Evolutionary conservation across 1,140 invertebrate species (phyloP).

Genomic region (Rhynchophorus ferrugineus): DNA sequence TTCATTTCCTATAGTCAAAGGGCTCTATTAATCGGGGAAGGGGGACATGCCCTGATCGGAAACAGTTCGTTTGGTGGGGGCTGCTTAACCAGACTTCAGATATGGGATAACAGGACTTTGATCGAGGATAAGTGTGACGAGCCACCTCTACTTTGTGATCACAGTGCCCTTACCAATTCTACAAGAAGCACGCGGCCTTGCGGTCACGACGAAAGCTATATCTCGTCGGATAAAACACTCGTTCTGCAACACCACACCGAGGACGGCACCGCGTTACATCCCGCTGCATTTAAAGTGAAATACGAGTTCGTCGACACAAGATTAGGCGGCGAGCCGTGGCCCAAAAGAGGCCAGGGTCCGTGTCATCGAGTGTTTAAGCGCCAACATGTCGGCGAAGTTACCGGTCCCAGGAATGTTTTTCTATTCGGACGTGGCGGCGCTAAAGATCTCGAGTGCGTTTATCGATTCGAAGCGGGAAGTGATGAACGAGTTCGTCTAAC

Average conservation of each 20-base stretch:
- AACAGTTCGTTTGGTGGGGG: constrained; percentile 35
- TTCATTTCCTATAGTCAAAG: constrained; percentile 75
- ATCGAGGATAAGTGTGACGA: constrained; percentile 60
- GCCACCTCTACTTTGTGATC: constrained; percentile 70
- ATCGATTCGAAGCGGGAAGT: constrained; percentile 60
- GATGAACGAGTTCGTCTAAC: constrained; percentile 58
- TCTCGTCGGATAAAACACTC: constrained; percentile 56
- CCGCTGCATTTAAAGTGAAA: constrained; percentile 55
- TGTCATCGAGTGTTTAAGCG: constrained; percentile 51
- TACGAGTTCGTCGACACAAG: constrained; percentile 82
- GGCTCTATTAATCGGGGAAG: constrained; percentile 49
- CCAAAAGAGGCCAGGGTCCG: constrained; percentile 39
- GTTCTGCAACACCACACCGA: constrained; percentile 46
- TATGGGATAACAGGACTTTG: constrained; percentile 50
- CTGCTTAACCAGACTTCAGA: constrained; percentile 53
- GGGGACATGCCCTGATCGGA: constrained; percentile 31
- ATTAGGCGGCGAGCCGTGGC: constrained; percentile 61
- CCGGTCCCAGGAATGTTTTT: constrained; percentile 65
- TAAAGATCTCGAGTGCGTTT: constrained; percentile 63
- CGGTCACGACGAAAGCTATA: constrained; percentile 66
- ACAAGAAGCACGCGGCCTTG: constrained; percentile 70
- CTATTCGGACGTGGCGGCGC: constrained; percentile 69
- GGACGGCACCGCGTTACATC: constrained; percentile 59
- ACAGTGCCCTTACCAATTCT: constrained; percentile 65
- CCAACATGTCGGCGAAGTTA: constrained; percentile 52